Base-by-base conservation (phyloP, 2,888 invertebrate genomes). In the Mantis religiosa region DNA sequence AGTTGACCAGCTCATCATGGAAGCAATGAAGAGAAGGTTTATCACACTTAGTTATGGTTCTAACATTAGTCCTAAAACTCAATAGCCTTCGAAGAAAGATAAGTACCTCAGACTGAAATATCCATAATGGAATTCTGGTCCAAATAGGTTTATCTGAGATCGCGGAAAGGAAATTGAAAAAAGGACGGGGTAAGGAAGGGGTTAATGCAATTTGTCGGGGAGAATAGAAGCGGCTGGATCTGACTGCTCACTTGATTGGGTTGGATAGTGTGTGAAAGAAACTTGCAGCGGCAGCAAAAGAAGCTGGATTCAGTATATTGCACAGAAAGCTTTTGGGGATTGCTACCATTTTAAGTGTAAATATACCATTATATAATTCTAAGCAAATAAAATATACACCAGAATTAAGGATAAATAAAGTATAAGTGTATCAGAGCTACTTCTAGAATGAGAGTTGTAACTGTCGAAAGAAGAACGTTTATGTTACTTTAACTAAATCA, bases 141-240 rank as follows among this genome's bases (percentile, higher is more conserved):
- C 34, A 86, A 87, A 89, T 54, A 86, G 87, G 83, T 86, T 86
- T 83, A 86, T 86, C 88, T 54, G 83, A 89, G 86, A 89, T 89
- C 83, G 87, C 87, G 83, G 86, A 83, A 83, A 41, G 89, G 83
- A 82, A 86, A 71, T 85, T 71, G 71, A 85, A 82, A 54, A 86
- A 54, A 83, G 28, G 25, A 82, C 34, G 82, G 82, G 83, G 85
- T 27, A 34, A 34, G 41, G 30, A 15, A 85, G 47, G 28, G 47
- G 83, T 88, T 89, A 89, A 89, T 89, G 89, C 89, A 89, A 89
- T 89, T 89, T 89, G 88, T 89, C 88, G 54, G 85, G 89, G 81
- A 89, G 89, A 89, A 89, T 89, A 81, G 89, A 89, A 83, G 89
- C 83, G 89, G 85, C 83, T 89, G 86, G 89, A 83, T 27, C 83